Base-by-base conservation (phyloP, 2,113 vertebrate species). In the Corvus hawaiiensis region DNA sequence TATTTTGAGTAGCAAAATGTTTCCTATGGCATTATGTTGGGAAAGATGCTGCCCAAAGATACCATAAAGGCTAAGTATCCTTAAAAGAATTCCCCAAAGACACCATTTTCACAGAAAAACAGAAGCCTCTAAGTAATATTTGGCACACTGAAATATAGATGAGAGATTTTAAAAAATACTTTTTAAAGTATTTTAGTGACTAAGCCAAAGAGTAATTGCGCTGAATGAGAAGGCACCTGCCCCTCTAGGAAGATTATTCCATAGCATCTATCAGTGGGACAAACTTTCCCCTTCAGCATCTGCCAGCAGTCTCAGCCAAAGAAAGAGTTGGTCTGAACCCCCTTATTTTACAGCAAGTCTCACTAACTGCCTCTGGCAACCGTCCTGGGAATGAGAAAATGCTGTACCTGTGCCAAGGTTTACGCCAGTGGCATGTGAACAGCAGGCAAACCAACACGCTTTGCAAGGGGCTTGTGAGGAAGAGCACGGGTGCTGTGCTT, bases 401-500 rank as follows among this genome's bases (percentile, higher is more conserved):
- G 2, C 72, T 69, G 64, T 39, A 49, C 23, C 52, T 39, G 16
- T 0, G 0, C 35, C 68, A 43, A 23, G 39, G 41, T 23, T 66
- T 19, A 14, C 7, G 6, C n/a, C 62, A 14, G 27, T 4, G 41
- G 74, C 46, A 33, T 8, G 28, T 0, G 16, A 68, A 48, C 30
- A 32, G 2, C 16, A 30, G 62, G 48, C 12, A 51, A 35, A 90
- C 46, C 22, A 71, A 3, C 14, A 27, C 9, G 4, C 16, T 13
- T 19, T 1, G 2, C 41, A 26, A 43, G 75, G 30, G 51, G 28
- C n/a, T 73, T 30, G 6, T 0, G 2, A 72, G 58, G 30, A 68
- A 14, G 17, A 68, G 49, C 41, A 10, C 0, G 0, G 5, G 48
- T 11, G 17, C 62, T 24, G 32, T 8, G 30, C 62, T 56, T 32